Percentiles rank a stretch among this genome's conserved stretches.
Evolutionary conservation across 2,113 vertebrate species (phyloP).

Genomic region (Podocnemis expansa): DNA sequence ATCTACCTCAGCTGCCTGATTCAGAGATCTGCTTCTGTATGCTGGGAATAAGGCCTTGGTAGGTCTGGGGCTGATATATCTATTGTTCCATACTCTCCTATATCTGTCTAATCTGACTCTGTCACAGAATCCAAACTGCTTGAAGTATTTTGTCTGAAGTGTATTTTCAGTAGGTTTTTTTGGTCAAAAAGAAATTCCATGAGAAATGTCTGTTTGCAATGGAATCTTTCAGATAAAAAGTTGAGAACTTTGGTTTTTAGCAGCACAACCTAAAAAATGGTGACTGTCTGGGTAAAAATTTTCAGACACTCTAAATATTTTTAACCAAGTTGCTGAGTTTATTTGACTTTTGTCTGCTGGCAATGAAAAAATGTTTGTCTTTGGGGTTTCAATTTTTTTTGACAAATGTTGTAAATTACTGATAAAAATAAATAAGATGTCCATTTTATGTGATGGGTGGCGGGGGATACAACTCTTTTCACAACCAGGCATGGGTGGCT

Average conservation of each 20-base stretch:
- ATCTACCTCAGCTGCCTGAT: no score
- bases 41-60: no score
- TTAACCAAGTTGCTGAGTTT: not conserved
- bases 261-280: not conserved
- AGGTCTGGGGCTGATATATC: no score
- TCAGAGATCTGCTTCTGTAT: no score
- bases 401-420: not conserved
- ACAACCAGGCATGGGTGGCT: not conserved
- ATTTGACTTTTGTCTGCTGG: not conserved
- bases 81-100: no score
- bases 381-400: not conserved
- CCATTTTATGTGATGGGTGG: not conserved
- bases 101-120: no score
- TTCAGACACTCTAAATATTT: not conserved
- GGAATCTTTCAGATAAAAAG: not conserved
- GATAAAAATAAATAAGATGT: not conserved
- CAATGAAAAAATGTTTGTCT: not conserved
- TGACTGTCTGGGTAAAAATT: not conserved
- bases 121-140: not conserved
- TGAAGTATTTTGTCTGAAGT: not conserved
- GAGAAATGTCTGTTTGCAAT: constrained; percentile 11
- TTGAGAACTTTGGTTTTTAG: not conserved
- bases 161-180: not conserved
- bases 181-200: constrained; percentile 30
- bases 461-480: not conserved